phyloP scores from a whole-genome alignment of 92 coral and sea anemone species.

The Porites cylindrica region DNA sequence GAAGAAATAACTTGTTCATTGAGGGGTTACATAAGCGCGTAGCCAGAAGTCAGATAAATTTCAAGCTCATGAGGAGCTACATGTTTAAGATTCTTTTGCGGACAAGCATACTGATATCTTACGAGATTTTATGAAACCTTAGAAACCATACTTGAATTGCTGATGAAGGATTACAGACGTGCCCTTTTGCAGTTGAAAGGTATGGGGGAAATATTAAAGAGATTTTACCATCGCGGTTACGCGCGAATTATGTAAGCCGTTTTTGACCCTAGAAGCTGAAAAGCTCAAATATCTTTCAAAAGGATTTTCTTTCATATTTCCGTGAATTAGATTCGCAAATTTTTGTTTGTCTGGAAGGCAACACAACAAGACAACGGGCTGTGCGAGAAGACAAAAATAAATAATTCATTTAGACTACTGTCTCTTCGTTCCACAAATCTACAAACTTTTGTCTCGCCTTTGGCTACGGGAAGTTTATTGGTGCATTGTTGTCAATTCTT shows the following conservation, averaged over 20 bases:
- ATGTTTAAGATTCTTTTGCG: slow-evolving; percentile 32
- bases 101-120: slow-evolving; percentile 28
- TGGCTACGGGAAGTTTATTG: slow-evolving; percentile 29
- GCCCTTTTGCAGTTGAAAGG: slow-evolving; percentile 15
- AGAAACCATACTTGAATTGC: slow-evolving; percentile 30
- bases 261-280: slow-evolving; percentile 21
- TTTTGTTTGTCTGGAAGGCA: slow-evolving; percentile 20
- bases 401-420: slow-evolving; percentile 2
- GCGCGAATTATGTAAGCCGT: not conserved
- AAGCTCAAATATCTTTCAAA: slow-evolving; percentile 2
- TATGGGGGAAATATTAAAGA: slow-evolving; percentile 1
- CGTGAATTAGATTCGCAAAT: not conserved
- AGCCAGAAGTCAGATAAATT: not conserved
- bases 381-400: not conserved
- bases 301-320: not conserved
- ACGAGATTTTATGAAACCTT: slow-evolving; percentile 33
- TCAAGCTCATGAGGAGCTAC: not conserved
- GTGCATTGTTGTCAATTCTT: slow-evolving; percentile 20
- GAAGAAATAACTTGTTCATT: not conserved
- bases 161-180: slow-evolving; percentile 31
- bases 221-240: slow-evolving; percentile 7
- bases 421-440: not conserved
- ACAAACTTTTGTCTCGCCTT: slow-evolving; percentile 38
- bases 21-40: not conserved
- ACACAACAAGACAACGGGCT: not conserved